phyloP scores from a whole-genome alignment of 2,797 vertebrate species.

The Momotus momota region DNA sequence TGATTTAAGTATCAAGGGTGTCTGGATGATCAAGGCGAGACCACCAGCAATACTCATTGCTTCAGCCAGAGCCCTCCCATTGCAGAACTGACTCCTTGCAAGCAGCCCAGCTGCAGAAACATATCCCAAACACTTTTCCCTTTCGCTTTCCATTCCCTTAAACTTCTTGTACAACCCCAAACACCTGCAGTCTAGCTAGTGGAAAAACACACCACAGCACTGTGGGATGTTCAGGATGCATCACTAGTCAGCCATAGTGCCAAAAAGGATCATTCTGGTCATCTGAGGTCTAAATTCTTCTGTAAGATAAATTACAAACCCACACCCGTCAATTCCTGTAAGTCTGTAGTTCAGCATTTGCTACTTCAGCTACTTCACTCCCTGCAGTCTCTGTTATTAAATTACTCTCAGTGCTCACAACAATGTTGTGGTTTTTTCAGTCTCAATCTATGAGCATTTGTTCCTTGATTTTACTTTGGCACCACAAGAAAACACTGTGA shows the following conservation, averaged over 20 bases:
- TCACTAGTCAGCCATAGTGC: neutral
- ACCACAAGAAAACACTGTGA: neutral
- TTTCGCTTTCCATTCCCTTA: neutral
- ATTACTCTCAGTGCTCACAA: neutral
- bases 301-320: neutral
- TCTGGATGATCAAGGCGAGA: neutral
- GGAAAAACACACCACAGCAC: constrained; percentile 5
- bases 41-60: neutral
- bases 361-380: neutral
- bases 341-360: neutral
- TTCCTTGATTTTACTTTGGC: neutral
- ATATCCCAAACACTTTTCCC: neutral
- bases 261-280: constrained; percentile 20
- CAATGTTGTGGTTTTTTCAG: neutral
- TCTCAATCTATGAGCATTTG: neutral
- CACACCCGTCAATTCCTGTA: neutral
- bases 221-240: neutral
- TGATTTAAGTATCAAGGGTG: neutral
- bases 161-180: neutral
- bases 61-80: neutral
- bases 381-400: neutral
- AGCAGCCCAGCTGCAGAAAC: constrained; percentile 8
- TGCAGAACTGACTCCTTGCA: neutral
- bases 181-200: constrained; percentile 22
- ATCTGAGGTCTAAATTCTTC: constrained; percentile 24